Evolutionary conservation across 30 jellyfish, hydroid and myxozoan genomes (phyloP).

Genomic region (Aurelia aurita): DNA sequence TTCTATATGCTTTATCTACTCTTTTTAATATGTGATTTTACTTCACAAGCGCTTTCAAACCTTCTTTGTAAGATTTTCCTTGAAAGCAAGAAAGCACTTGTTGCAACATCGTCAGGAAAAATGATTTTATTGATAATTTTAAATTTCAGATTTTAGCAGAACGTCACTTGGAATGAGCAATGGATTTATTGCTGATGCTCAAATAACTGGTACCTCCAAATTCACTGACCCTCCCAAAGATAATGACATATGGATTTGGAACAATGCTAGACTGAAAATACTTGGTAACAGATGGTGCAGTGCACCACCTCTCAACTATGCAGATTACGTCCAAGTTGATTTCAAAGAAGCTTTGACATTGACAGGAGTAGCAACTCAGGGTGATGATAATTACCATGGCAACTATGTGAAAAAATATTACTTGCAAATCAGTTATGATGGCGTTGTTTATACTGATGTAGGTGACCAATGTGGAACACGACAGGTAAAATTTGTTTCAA

Average conservation of each 20-base stretch:
- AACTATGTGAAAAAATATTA: conserved; percentile 12
- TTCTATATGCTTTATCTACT: no score
- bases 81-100: no score
- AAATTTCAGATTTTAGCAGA: conserved; percentile 21
- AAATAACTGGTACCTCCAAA: conserved; percentile 31
- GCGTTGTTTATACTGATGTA: neutral
- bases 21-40: no score
- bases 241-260: neutral
- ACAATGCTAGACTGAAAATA: conserved; percentile 31
- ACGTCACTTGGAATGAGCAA: no score
- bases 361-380: conserved; percentile 58
- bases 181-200: conserved; percentile 34
- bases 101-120: no score
- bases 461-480: neutral
- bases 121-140: neutral
- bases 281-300: conserved; percentile 63
- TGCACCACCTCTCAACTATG: conserved; percentile 11
- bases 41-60: no score
- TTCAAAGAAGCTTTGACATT: conserved; percentile 34
- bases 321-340: conserved; percentile 64
- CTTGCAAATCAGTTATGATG: conserved; percentile 24
- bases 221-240: neutral
- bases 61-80: no score
- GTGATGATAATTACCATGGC: neutral
- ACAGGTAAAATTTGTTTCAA: no score